Evolutionary conservation across 2,113 vertebrate genomes (phyloP).

Genomic region (Mungos mungo): DNA sequence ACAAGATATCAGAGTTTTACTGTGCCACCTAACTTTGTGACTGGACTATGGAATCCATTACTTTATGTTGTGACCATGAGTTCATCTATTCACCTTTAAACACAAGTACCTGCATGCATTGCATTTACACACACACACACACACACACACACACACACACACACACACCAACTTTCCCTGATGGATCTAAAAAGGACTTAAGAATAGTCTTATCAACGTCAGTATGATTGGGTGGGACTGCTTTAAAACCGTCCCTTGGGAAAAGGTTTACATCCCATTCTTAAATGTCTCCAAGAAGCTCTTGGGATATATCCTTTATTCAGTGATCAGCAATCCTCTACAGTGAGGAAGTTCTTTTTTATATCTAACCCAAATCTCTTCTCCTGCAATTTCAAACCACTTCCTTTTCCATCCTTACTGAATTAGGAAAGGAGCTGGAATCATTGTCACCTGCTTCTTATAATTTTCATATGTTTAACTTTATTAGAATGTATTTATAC

Average conservation of each 20-base stretch:
- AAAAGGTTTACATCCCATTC: neutral
- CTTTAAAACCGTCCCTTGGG: neutral
- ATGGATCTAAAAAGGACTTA: neutral
- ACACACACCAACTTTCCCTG: neutral
- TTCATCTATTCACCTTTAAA: neutral
- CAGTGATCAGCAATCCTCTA: neutral
- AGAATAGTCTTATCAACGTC: neutral
- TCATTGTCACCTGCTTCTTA: conserved; percentile 40
- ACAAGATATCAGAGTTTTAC: neutral
- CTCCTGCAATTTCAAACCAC: conserved; percentile 62
- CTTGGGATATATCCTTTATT: neutral
- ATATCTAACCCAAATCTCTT: conserved; percentile 73
- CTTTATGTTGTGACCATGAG: conserved; percentile 9
- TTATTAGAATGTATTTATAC: conserved; percentile 32
- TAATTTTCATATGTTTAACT: neutral
- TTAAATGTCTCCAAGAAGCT: neutral
- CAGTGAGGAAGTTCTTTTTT: conserved; percentile 49
- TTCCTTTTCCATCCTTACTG: conserved; percentile 61
- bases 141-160: neutral
- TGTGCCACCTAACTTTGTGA: neutral
- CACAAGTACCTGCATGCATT: neutral
- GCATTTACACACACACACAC: too few species aligned
- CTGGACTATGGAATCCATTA: neutral
- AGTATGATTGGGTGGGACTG: neutral
- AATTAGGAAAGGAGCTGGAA: conserved; percentile 37